Base-by-base conservation (phyloP, 2,888 invertebrate species). In the Heliconius aoede region DNA sequence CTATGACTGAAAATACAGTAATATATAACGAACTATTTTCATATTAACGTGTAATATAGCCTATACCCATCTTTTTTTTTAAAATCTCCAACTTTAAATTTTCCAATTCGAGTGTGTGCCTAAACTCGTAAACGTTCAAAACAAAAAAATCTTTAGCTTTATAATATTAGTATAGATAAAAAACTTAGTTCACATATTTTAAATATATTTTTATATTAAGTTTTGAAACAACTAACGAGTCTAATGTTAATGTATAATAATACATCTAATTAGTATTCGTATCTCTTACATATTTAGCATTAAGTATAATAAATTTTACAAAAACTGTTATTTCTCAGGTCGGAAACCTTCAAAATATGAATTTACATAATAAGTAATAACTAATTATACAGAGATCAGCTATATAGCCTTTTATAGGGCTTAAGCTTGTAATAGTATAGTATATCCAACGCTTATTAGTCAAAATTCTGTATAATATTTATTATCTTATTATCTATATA, bases 271-370 rank as follows among this genome's bases (percentile, higher is more conserved):
- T 28, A 69, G 15, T 68, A 67, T 74, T 60, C 67, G 40, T 60
- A 68, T 65, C 58, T 60, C n/a, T 36, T 40, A 26, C 2, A 68
- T n/a, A n/a, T 55, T 68, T 74, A n/a, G 18, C n/a, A 60, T 69
- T 7, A 55, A 28, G n/a, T n/a, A 28, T 65, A 73, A 24, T 74
- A n/a, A 64, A 13, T 4, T 36, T 7, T 28, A 74, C 5, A 65
- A 74, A 74, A 74, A 76, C 58, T 36, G 55, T 71, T 76, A 65
- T 7, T 30, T 68, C 28, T 55, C 30, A 40, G 67, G 74, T 68
- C 40, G 58, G 58, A 5, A 67, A 28, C 40, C 74, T 74, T 74
- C 74, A 68, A 68, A 68, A 60, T 46, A 55, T 65, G 24, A 68
- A 67, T 24, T 55, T 65, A 24, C 36, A 36, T 36, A 65, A 36